Conservation (phyloP, 2,888 invertebrate species). For the Agriopis leucophaearia region DNA sequence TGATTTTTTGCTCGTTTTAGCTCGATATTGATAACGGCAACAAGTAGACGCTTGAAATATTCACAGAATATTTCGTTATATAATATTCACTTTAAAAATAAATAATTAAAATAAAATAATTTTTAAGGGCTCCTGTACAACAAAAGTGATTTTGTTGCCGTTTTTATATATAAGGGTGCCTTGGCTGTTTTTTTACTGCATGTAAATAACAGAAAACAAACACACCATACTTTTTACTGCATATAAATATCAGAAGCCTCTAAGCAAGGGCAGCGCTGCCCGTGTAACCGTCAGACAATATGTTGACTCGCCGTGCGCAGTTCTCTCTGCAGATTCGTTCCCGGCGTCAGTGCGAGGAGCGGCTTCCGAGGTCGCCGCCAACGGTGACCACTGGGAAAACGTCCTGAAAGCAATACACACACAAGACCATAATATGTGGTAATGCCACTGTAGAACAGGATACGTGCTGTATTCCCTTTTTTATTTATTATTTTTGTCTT, state of each 20-base stretch:
- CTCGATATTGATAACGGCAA: too few relatives aligned
- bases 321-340: conserved; percentile 84
- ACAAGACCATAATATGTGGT: conserved; percentile 85
- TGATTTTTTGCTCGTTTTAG: too few relatives aligned
- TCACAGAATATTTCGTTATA: too few relatives aligned
- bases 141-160: too few relatives aligned
- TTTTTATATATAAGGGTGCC: too few relatives aligned
- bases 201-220: background rate
- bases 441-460: conserved; percentile 80
- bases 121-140: too few relatives aligned
- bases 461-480: conserved; percentile 80
- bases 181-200: too few relatives aligned
- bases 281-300: conserved; percentile 57
- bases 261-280: background rate
- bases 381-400: conserved; percentile 89
- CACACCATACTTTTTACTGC: background rate
- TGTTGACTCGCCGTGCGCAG: conserved; percentile 85
- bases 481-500: conserved; percentile 47
- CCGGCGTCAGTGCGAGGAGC: conserved; percentile 80
- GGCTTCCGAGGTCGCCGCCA: conserved; percentile 87
- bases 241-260: conserved; percentile 37
- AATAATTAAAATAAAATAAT: too few relatives aligned
- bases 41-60: too few relatives aligned
- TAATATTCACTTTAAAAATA: too few relatives aligned
- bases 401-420: conserved; percentile 86